Conservation (phyloP, 2,797 vertebrate species). For the Pitangus sulphuratus region DNA sequence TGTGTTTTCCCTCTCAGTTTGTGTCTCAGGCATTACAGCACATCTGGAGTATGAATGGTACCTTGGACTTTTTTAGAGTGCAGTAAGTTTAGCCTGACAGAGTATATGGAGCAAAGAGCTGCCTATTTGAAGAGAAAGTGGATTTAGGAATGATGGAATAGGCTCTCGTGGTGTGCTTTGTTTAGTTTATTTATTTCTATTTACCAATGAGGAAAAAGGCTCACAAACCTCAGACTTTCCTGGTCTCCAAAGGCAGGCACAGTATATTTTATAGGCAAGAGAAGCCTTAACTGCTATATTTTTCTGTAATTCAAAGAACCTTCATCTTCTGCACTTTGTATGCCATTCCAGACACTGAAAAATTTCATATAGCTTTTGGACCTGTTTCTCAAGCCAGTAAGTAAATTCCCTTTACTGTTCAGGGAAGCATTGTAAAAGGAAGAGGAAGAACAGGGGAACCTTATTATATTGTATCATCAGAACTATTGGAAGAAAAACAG, state of each 20-base stretch:
- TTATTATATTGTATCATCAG: neutral
- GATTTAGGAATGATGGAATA: constrained; percentile 19
- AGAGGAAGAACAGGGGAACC: neutral
- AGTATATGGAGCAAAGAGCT: constrained; percentile 4
- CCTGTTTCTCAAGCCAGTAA: constrained; percentile 9
- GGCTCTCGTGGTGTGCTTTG: neutral
- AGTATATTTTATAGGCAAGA: constrained; percentile 9
- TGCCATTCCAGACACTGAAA: constrained; percentile 36
- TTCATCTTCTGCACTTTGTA: constrained; percentile 9
- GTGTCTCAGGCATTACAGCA: neutral
- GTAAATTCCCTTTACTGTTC: constrained; percentile 5
- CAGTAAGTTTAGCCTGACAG: constrained; percentile 35
- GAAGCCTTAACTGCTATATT: neutral
- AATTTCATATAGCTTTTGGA: constrained; percentile 8
- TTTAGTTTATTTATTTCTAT: constrained; percentile 57
- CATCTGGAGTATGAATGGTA: neutral
- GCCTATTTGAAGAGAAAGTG: constrained; percentile 31
- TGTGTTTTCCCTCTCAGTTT: neutral
- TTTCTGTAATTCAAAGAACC: neutral
- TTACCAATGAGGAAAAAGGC: constrained; percentile 28
- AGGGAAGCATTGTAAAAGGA: neutral
- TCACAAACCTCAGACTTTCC: constrained; percentile 17
- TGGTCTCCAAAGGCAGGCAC: constrained; percentile 7
- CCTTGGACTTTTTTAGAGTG: neutral
- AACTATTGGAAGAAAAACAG: constrained; percentile 25